These are phyloP conservation scores for Indicator indicator DNA, from an alignment of 2,113 vertebrate genomes.

Conservation along the genomic window DNA sequence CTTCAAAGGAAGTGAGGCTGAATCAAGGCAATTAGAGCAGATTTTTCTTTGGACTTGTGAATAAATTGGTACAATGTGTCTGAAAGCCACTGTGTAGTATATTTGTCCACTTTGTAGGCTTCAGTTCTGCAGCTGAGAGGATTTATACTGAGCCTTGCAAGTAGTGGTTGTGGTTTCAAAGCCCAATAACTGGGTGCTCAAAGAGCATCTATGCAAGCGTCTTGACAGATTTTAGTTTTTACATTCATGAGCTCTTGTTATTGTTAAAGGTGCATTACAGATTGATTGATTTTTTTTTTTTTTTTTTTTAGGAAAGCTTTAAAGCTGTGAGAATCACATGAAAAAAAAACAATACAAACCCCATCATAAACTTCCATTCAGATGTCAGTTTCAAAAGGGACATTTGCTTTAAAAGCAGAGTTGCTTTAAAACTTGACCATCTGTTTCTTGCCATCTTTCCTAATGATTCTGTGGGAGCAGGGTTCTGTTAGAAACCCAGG, in stretches of 20 bases:
- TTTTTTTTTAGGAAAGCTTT: background rate
- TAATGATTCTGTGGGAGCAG: background rate
- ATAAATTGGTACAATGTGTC: background rate
- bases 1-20: slow-evolving; percentile 19
- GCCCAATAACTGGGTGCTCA: background rate
- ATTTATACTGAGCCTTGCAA: background rate
- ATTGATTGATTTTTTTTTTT: too few species aligned
- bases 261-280: background rate
- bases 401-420: background rate
- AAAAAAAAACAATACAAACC: background rate
- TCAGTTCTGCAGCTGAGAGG: background rate
- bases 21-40: slow-evolving; percentile 8
- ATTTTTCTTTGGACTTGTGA: background rate
- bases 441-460: background rate
- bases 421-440: background rate
- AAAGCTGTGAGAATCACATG: background rate
- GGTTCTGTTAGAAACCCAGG: background rate
- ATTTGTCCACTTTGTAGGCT: background rate
- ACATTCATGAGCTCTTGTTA: background rate
- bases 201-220: rapidly evolving
- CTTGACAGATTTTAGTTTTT: background rate
- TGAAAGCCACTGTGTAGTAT: background rate
- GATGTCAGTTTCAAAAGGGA: background rate
- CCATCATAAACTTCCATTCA: background rate
- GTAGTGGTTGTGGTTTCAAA: background rate